phyloP scores from a whole-genome alignment of 1,140 invertebrate genomes.

The Drosophila pectinifera region DNA sequence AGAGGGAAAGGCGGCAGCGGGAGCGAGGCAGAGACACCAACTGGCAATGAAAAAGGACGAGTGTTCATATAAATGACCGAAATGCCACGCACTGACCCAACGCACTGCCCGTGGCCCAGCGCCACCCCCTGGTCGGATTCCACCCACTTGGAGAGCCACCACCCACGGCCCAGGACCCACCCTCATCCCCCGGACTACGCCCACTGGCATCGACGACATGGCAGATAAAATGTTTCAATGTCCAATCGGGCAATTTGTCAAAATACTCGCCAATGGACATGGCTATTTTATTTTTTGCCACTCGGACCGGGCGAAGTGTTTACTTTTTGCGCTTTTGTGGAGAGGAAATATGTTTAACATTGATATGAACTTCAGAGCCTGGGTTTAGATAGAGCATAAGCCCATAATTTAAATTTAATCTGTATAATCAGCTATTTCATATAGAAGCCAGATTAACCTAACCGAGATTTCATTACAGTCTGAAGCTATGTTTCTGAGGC shows the following conservation, averaged over 20 bases:
- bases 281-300: slow-evolving; percentile 46
- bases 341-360: slow-evolving; percentile 25
- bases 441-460: neutral
- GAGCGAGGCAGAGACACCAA: slow-evolving; percentile 50
- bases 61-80: slow-evolving; percentile 84
- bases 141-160: slow-evolving; percentile 22
- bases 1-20: neutral
- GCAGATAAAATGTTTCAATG: slow-evolving; percentile 85
- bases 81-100: slow-evolving; percentile 82
- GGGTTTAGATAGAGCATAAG: too few species aligned
- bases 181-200: slow-evolving; percentile 11
- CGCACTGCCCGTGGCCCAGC: slow-evolving; percentile 43
- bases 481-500: too few species aligned
- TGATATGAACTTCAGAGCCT: neutral
- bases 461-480: too few species aligned
- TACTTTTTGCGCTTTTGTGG: slow-evolving; percentile 24
- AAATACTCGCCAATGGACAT: slow-evolving; percentile 77
- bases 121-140: slow-evolving; percentile 9
- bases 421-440: neutral
- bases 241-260: slow-evolving; percentile 84
- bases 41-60: slow-evolving; percentile 78
- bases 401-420: neutral
- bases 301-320: slow-evolving; percentile 21
- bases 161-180: slow-evolving; percentile 19
- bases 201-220: slow-evolving; percentile 76